Evolutionary conservation across 2,113 vertebrate genomes (phyloP).

Genomic region (Nyctereutes procyonoides): DNA sequence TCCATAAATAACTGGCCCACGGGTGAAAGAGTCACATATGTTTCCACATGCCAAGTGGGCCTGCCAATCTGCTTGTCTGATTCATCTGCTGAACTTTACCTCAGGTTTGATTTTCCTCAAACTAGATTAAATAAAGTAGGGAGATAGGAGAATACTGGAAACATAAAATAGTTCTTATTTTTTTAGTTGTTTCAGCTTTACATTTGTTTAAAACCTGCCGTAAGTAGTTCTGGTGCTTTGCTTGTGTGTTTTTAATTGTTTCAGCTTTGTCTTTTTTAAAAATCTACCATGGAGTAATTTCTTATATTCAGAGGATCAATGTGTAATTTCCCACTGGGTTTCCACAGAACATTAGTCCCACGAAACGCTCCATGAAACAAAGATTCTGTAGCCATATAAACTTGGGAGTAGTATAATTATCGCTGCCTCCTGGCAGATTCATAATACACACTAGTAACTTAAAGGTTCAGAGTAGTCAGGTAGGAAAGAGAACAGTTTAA

Average conservation of each 20-base stretch:
- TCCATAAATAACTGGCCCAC: not conserved
- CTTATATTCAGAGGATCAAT: not conserved
- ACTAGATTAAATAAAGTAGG: not conserved
- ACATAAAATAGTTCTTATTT: not conserved
- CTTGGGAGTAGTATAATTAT: not conserved
- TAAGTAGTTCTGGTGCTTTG: not conserved
- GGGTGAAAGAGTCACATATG: not conserved
- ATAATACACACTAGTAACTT: not conserved
- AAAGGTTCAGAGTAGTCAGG: not conserved
- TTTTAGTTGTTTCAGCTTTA: not conserved
- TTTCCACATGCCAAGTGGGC: not conserved
- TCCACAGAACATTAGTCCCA: not conserved
- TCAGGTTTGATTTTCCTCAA: not conserved
- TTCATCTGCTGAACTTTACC: not conserved
- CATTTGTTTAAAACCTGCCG: not conserved
- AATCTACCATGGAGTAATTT: not conserved
- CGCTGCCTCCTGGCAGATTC: not conserved
- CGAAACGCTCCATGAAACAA: constrained; percentile 15
- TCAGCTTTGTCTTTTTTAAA: constrained; percentile 26
- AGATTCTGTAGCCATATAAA: not conserved
- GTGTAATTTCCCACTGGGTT: not conserved
- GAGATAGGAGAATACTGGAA: not conserved
- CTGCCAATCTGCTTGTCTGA: not conserved
- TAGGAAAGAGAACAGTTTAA: not conserved
- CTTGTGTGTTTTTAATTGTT: not conserved